phyloP scores from a whole-genome alignment of 2,113 vertebrate genomes.

The Todiramphus chloris region DNA sequence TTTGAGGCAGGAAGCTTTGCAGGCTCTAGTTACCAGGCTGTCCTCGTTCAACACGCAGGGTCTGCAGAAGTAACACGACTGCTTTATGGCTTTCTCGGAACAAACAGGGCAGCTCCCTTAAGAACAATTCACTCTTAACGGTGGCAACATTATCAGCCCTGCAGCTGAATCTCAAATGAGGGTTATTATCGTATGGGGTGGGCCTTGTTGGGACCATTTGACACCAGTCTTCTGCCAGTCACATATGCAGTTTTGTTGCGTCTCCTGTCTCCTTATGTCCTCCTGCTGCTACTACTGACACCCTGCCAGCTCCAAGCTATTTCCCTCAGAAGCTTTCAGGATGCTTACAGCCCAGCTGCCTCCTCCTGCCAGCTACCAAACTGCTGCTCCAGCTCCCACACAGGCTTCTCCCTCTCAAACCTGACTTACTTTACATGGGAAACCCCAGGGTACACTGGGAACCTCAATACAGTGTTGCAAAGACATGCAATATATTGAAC shows the following conservation, averaged over 20 bases:
- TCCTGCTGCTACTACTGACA: constrained; percentile 3
- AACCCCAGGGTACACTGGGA: not conserved
- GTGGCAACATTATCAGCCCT: not conserved
- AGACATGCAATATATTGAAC: not conserved
- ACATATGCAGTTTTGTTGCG: not conserved
- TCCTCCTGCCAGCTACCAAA: not conserved
- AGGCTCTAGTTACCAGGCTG: not conserved
- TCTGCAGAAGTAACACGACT: not conserved
- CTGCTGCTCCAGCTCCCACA: not conserved
- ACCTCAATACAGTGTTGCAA: not conserved
- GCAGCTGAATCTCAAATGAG: not conserved
- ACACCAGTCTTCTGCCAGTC: not conserved
- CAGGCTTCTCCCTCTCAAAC: not conserved
- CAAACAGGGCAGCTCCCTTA: not conserved
- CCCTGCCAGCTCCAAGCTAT: constrained; percentile 9
- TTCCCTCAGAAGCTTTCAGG: not conserved
- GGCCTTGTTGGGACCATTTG: not conserved
- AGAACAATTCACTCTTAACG: not conserved
- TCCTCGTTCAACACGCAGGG: fast-evolving
- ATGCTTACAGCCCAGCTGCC: not conserved
- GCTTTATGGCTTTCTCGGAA: not conserved
- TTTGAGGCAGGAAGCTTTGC: not conserved
- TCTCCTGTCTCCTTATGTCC: constrained; percentile 3
- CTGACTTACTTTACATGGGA: not conserved
- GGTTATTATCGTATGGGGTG: not conserved